A percentile compares a stretch with the other conserved stretches of the same genome.
Conservation (phyloP, 2,888 invertebrate genomes). For the Cephus spinipes region DNA sequence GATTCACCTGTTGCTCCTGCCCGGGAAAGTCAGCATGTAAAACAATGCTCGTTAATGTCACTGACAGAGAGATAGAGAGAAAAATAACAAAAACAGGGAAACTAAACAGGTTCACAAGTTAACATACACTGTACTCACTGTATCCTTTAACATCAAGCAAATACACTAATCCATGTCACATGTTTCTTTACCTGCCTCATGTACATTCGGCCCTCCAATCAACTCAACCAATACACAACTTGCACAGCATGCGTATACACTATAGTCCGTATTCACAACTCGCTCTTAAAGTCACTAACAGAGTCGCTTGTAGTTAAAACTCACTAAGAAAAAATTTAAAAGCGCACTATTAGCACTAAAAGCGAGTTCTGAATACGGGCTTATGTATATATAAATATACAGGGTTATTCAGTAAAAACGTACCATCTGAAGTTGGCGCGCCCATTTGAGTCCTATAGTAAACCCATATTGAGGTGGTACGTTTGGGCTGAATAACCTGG, state of each 20-base stretch:
- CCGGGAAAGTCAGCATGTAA: neutral
- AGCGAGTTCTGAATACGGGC: too few relatives aligned
- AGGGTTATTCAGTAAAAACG: too few relatives aligned
- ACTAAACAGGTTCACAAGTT: neutral
- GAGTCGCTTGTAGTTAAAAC: too few relatives aligned
- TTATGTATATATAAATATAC: neutral
- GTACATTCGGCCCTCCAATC: neutral
- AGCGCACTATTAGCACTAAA: too few relatives aligned
- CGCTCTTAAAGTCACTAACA: too few relatives aligned
- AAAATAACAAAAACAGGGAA: neutral
- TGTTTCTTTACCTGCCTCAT: neutral
- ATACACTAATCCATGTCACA: neutral
- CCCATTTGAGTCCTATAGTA: too few relatives aligned
- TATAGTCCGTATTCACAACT: too few relatives aligned
- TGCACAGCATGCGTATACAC: neutral
- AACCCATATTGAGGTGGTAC: too few relatives aligned
- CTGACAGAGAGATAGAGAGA: neutral
- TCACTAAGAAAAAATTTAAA: too few relatives aligned
- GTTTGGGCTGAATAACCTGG: too few relatives aligned
- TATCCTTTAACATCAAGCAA: neutral
- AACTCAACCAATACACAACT: neutral
- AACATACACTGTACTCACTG: neutral
- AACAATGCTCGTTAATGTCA: neutral
- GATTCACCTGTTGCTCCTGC: neutral
- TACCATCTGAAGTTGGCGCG: too few relatives aligned